These are phyloP conservation scores for Dryoscopus gambensis DNA, from an alignment of 2,113 vertebrate genomes.

Conservation along the genomic window DNA sequence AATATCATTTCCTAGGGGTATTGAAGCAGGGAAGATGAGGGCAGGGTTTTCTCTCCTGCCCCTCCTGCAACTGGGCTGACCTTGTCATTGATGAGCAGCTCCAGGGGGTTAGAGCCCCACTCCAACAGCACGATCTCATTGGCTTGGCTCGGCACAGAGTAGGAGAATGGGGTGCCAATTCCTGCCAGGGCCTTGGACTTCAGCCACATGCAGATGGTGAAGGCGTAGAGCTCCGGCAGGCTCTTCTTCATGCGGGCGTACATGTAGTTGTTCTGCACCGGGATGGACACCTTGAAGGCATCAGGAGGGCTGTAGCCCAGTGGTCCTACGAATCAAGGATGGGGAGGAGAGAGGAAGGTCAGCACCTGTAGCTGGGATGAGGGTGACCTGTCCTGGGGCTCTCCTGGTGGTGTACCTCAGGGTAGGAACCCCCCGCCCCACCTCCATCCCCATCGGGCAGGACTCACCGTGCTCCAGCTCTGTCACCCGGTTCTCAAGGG, in stretches of 20 bases:
- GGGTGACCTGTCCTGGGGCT: background rate
- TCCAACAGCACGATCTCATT: conserved; percentile 94
- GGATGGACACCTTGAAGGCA: conserved; percentile 89
- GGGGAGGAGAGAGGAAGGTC: background rate
- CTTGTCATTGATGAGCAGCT: conserved; percentile 97
- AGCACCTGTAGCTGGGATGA: background rate
- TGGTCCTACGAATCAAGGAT: background rate
- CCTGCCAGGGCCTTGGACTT: conserved; percentile 77
- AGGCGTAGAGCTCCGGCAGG: conserved; percentile 91
- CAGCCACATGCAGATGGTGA: conserved; percentile 92
- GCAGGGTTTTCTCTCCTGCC: background rate
- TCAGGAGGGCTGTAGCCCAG: conserved; percentile 80
- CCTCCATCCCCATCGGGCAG: accelerated
- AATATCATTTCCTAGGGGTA: background rate
- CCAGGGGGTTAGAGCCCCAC: conserved; percentile 87
- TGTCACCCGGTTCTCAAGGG: conserved; percentile 79
- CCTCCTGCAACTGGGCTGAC: conserved; percentile 31
- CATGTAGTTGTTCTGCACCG: conserved; percentile 95
- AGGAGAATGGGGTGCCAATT: conserved; percentile 95
- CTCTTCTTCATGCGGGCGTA: conserved; percentile 87
- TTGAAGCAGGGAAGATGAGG: background rate
- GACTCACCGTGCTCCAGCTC: conserved; percentile 91
- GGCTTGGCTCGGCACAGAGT: conserved; percentile 87
- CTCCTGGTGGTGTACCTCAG: accelerated
- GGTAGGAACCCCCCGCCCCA: accelerated